Percentiles rank a stretch among this genome's conserved stretches.
These are phyloP conservation scores for Oasisia sp. DNA, from an alignment of 2,888 invertebrate species.

Conservation along the genomic window DNA sequence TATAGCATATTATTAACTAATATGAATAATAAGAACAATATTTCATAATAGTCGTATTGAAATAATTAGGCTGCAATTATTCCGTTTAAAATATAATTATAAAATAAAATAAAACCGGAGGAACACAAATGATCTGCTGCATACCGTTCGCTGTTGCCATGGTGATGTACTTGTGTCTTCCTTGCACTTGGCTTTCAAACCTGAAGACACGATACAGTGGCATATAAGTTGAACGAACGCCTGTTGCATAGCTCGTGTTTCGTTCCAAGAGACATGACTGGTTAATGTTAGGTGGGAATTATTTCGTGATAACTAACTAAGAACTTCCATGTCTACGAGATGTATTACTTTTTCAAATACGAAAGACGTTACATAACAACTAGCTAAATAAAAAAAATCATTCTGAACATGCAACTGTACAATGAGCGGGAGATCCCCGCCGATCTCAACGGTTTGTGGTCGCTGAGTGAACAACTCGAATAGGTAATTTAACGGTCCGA, in stretches of 20 bases:
- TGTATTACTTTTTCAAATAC: background rate
- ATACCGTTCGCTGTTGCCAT: constrained; percentile 7
- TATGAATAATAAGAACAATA: too few species aligned
- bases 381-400: background rate
- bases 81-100: too few species aligned
- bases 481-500: background rate
- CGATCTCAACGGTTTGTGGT: background rate
- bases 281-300: background rate
- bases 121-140: too few species aligned
- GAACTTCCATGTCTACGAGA: background rate
- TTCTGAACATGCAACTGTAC: background rate
- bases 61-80: too few species aligned
- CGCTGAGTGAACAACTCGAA: background rate
- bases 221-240: background rate
- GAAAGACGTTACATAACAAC: background rate
- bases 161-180: background rate
- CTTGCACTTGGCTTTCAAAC: background rate
- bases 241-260: background rate
- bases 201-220: background rate
- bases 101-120: too few species aligned
- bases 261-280: background rate
- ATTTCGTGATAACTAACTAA: background rate
- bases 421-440: background rate
- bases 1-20: too few species aligned
- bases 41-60: too few species aligned